Conservation (phyloP, 2,888 invertebrate genomes). For the Temnothorax ravouxi region DNA sequence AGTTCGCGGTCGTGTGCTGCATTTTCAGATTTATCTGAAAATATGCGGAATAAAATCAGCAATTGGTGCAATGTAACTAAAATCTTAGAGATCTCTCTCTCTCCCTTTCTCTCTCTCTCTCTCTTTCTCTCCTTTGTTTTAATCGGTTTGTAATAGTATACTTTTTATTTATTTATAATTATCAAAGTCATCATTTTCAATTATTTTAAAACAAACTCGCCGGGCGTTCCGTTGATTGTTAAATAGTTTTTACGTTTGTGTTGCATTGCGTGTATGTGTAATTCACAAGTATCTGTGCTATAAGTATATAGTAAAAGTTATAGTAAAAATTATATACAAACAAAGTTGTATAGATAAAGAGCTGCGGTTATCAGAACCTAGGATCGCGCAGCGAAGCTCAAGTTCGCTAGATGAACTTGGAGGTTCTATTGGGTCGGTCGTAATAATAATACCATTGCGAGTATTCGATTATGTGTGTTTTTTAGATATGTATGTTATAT, state of each 20-base stretch:
- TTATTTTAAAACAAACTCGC: neutral
- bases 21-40: constrained; percentile 20
- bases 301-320: no score
- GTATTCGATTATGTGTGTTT: constrained; percentile 10
- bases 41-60: neutral
- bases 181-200: neutral
- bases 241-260: neutral
- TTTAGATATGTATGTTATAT: neutral
- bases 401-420: constrained; percentile 31
- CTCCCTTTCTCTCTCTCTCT: no score
- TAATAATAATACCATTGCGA: constrained; percentile 16
- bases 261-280: neutral
- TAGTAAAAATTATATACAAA: neutral
- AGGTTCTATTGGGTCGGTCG: neutral
- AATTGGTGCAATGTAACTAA: neutral
- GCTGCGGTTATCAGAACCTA: constrained; percentile 16
- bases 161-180: neutral
- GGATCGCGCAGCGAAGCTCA: constrained; percentile 24
- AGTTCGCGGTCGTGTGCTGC: constrained; percentile 5
- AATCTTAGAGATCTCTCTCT: neutral
- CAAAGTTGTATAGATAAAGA: constrained; percentile 30
- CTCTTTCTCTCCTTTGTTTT: neutral
- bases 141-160: neutral
- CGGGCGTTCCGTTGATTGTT: neutral
- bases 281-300: neutral